These are phyloP conservation scores for Doryteuthis pealeii DNA, from an alignment of 1,140 invertebrate species.

Conservation along the genomic window DNA sequence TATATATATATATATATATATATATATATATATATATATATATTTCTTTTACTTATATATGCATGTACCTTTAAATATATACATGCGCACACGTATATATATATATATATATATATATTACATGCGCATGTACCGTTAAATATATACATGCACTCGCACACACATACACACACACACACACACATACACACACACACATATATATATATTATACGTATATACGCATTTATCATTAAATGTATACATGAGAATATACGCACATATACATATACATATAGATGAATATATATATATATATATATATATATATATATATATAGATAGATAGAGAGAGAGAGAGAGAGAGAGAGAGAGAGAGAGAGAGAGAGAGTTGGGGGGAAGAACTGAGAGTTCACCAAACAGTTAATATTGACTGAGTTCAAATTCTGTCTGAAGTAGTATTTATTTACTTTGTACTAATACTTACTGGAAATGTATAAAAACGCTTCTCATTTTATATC, in stretches of 20 bases:
- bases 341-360: too few species aligned
- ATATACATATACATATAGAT: neutral
- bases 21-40: too few species aligned
- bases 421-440: too few species aligned
- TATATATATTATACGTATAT: neutral
- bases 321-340: neutral
- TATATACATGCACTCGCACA: neutral
- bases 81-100: neutral
- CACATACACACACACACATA: neutral
- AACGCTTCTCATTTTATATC: too few species aligned
- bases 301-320: constrained; percentile 7
- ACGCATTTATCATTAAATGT: neutral
- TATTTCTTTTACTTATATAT: neutral
- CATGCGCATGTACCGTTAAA: neutral
- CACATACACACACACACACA: neutral
- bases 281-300: neutral
- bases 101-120: neutral
- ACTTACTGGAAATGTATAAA: too few species aligned
- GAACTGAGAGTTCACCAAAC: too few species aligned
- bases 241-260: neutral
- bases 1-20: too few species aligned
- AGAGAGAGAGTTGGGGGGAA: too few species aligned
- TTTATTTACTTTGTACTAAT: too few species aligned
- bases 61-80: neutral
- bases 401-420: too few species aligned